Evolutionary conservation across 2,797 vertebrate species (phyloP).

Genomic region (Craterocephalus amniculus): DNA sequence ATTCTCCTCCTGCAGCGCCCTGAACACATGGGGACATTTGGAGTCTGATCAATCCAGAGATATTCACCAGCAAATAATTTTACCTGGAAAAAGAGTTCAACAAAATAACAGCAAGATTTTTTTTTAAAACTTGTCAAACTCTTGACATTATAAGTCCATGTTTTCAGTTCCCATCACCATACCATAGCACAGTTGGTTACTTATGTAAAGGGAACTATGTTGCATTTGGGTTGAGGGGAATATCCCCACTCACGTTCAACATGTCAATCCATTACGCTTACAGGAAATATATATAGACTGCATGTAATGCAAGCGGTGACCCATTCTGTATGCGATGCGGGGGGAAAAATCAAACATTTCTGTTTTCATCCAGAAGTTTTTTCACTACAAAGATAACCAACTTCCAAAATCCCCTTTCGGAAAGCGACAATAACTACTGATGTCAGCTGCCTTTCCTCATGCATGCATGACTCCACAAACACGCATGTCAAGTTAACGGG

Average conservation of each 20-base stretch:
- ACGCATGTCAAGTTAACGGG: no score
- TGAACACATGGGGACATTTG: slow-evolving; percentile 54
- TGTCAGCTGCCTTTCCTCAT: no score
- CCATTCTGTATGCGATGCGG: not conserved
- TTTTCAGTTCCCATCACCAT: not conserved
- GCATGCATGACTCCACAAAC: not conserved
- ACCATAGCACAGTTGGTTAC: no score
- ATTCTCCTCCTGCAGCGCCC: slow-evolving; percentile 80
- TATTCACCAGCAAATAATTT: not conserved
- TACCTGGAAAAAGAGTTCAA: not conserved
- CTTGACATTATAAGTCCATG: not conserved
- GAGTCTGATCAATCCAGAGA: not conserved
- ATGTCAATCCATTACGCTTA: no score
- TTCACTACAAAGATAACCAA: not conserved
- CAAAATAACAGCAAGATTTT: no score
- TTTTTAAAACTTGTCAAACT: no score
- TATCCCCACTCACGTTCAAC: not conserved
- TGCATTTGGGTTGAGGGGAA: no score
- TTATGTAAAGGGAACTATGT: no score
- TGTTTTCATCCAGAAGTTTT: not conserved
- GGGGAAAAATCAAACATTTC: not conserved
- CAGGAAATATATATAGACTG: not conserved
- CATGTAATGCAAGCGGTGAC: not conserved
- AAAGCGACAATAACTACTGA: no score
- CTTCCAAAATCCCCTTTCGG: no score